Conservation (phyloP, 2,888 invertebrate species). For the Drosophila subquinaria region DNA sequence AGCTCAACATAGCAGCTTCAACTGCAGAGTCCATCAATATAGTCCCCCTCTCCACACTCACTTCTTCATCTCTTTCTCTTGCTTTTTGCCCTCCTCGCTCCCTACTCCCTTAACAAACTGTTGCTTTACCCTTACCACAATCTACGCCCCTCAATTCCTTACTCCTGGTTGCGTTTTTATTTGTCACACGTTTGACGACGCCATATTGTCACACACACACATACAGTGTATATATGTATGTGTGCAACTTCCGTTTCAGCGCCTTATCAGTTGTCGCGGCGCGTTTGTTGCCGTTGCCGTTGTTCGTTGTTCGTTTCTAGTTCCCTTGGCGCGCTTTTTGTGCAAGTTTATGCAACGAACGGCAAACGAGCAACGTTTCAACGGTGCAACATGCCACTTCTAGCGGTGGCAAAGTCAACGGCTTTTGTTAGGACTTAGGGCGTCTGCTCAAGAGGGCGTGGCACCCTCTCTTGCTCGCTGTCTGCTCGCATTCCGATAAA, state of each 20-base stretch:
- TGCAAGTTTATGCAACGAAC: conserved; percentile 69
- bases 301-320: conserved; percentile 49
- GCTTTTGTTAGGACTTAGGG: conserved; percentile 58
- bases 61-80: neutral
- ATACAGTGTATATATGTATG: conserved; percentile 11
- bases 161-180: conserved; percentile 56
- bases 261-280: conserved; percentile 73
- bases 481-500: conserved; percentile 69
- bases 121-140: conserved; percentile 30
- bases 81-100: neutral
- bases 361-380: conserved; percentile 50
- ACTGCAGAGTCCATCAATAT: conserved; percentile 38
- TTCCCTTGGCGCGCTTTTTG: conserved; percentile 69
- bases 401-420: conserved; percentile 59
- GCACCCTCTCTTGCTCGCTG: conserved; percentile 46
- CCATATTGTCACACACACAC: conserved; percentile 57
- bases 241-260: conserved; percentile 63
- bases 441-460: conserved; percentile 28
- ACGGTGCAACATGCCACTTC: conserved; percentile 48
- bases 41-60: neutral
- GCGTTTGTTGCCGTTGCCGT: conserved; percentile 55
- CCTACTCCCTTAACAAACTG: conserved; percentile 52
- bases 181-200: conserved; percentile 63
- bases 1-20: conserved; percentile 33
- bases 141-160: conserved; percentile 24